Base-by-base conservation (phyloP, 1,140 invertebrate species). In the Drosophila leontia region DNA sequence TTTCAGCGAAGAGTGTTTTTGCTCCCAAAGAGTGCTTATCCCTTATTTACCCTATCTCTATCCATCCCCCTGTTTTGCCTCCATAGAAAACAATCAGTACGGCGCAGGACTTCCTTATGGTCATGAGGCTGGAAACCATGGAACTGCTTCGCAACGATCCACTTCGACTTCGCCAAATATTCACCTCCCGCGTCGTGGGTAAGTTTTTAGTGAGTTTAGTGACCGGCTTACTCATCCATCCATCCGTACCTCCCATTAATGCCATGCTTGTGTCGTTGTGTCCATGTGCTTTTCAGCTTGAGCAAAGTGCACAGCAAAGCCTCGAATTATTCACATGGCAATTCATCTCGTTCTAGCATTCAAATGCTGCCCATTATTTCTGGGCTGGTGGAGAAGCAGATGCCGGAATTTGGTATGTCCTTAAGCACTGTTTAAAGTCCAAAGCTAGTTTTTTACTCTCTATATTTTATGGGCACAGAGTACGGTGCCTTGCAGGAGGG, bases 401-500 rank as follows among this genome's bases (percentile, higher is more conserved):
- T 90, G 48, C 81, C 91, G 0, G 91, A 92, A 55, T 91, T 93
- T 55, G 92, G 92, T 93, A 62, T 58, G 70, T 57, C 15, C 3
- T 29, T 2, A 11, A 44, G 5, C 0, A 8, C 13, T 15, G 0
- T 23, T 39, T 3, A n/a, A 9, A 23, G 4, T 2, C 2, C 0
- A 0, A 41, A 65, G 15, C 37, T 37, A 12, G 15, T 42, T 9
- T 3, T 3, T 2, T 34, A 17, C 37, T 19, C 1, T 47, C 17
- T 19, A 48, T 19, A 37, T 29, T 42, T 13, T 7, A 7, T 53
- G 1, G 1, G 11, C 32, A 6, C 78, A 96, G 96, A 96, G 91
- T 96, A 96, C 85, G 95, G 95, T 7, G 95, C 95, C 7, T 91
- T 97, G 65, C 95, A 95, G 77, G 96, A 97, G 92, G 96, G 96